Evolutionary conservation across 2,888 invertebrate genomes (phyloP), one percentile per base, ranked within the genome.

Genomic region (Hemithea aestivaria): DNA sequence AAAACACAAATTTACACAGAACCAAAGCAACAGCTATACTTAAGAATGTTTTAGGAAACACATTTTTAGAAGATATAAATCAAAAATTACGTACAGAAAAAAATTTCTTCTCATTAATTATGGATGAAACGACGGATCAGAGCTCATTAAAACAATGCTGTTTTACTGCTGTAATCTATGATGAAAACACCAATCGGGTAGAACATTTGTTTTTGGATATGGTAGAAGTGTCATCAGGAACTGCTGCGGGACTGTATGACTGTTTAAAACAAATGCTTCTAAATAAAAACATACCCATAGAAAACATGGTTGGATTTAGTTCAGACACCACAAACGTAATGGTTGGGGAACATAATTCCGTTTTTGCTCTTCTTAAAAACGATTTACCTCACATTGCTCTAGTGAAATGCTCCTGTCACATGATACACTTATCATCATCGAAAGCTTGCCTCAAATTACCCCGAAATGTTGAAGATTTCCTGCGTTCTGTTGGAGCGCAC

Each of bases 21-120:
- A 47, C 47, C 9, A 47, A 40, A 44, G 37, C 42, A 2, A 42
- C 42, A 40, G 31, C 35, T 16, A 28, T 39, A 10, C 11, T 31
- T 7, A 37, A 42, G 10, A 40, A 40, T 31, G 24, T 35, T 26
- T 27, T 35, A 35, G 34, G 31, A 32, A 27, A 35, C 28, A 27
- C 27, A 12, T 27, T 27, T 27, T 7, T 27, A n/a, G 27, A 27
- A n/a, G 27, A 27, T 5, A n/a, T 30, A 7, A 30, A 30, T 30
- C 7, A 30, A 30, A 30, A 30, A 30, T 30, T 30, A 30, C 4
- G 20, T 5, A 30, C 23, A 30, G n/a, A 28, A 28, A 7, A 7
- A 28, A 28, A 28, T 8, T 28, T 28, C 12, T 28, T 11, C 4
- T 28, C 11, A 12, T n/a, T n/a, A n/a, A n/a, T n/a, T n/a, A n/a